Base-by-base conservation (phyloP, 2,888 invertebrate species). In the Stegana nigrithorax region DNA sequence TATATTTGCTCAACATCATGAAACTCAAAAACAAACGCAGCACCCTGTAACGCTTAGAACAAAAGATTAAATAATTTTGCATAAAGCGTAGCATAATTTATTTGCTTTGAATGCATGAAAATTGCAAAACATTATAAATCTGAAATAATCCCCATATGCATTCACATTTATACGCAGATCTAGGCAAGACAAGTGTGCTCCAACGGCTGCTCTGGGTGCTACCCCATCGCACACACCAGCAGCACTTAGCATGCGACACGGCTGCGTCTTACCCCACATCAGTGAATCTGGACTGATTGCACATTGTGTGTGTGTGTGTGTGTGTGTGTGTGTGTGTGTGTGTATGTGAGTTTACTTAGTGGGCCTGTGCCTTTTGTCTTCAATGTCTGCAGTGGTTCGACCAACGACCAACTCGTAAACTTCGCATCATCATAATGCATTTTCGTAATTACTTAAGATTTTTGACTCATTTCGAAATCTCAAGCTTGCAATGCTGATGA, bases 381-480 rank as follows among this genome's bases (percentile, higher is more conserved):
- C 36, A 36, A n/a, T 36, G 36, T 36, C 36, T 45, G 45, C 19
- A 23, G 58, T 29, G 51, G 57, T 4, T 53, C 47, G 23, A 23
- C 47, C 32, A 27, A 32, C 53, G 64, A 67, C 65, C 67, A 67
- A 67, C 73, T 80, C 73, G 80, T 75, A 80, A 73, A 75, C 78
- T 80, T 75, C 68, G 78, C 75, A 80, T 76, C 78, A 78, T 80
- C 73, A 78, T 73, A 80, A 80, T 75, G 73, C 78, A 71, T 73
- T 77, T 72, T 72, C 68, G 80, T 73, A 81, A 83, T 83, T 83
- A 81, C 80, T 81, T 82, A 75, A 80, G 75, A 81, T 83, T 74
- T 83, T 81, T 80, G 77, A 83, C 75, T 79, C 83, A 83, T 82
- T 83, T 81, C 76, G 78, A 81, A 80, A 74, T 78, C 71, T 67